Evolutionary conservation across 1,140 invertebrate species (phyloP), one percentile per base, ranked within the genome.

Genomic region (Drosophila neocordata): DNA sequence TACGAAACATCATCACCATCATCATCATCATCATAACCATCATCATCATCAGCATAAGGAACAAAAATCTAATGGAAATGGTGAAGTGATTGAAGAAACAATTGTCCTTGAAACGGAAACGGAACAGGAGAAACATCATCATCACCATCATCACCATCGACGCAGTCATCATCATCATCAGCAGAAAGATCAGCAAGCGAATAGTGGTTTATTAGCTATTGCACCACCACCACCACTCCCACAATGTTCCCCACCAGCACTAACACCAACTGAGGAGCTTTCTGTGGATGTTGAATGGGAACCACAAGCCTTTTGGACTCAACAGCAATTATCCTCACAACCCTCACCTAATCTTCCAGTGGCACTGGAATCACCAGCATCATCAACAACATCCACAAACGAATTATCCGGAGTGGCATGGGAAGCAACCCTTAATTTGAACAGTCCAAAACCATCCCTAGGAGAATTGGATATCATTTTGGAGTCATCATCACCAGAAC

Each of bases 181-280:
- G n/a, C 60, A 79, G 20, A 27, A 64, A 1, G 24, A 44, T 12
- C 31, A 35, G 18, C 4, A 52, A 6, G 15, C 18, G 0, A 27
- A 31, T 37, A 31, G 27, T 7, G 27, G 27, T 4, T 31, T 31
- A 31, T 6, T 31, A 6, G 27, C 27, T 6, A 3, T 20, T 4
- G 67, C 69, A 9, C 78, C 77, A 18, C 82, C 82, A 24, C 82
- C 83, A 5, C 83, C 82, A 9, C 8, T 81, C 9, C 81, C 82
- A n/a, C 51, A 67, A 20, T 67, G 67, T 6, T 66, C 74, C 0
- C 82, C 82, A 4, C 82, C 82, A 0, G 71, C 58, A 1, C 64
- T 85, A 0, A 87, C 82, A 4, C 78, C 83, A 55, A 78, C 58
- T 35, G 82, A 67, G 18, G 77, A 77, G 2, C 44, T 66, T n/a